These are phyloP conservation scores for Myotis davidii DNA, from an alignment of 2,113 vertebrate genomes.

Conservation along the genomic window DNA sequence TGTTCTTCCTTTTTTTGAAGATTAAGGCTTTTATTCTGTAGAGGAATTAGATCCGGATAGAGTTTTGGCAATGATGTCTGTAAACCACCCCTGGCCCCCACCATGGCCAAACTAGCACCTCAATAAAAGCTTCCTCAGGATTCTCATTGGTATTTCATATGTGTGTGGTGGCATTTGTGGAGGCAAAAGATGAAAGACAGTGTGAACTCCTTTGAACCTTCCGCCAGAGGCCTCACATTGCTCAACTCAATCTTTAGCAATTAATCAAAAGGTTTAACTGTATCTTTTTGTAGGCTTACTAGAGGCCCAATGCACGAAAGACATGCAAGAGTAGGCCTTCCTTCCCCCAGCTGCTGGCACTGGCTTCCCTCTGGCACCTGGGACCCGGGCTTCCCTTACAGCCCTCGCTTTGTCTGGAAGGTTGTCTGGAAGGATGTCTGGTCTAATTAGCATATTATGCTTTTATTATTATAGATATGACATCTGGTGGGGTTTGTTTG, in stretches of 20 bases:
- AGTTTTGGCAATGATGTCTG: neutral
- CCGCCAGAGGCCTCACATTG: neutral
- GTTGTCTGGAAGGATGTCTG: too few species aligned
- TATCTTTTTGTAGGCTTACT: neutral
- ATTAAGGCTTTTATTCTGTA: neutral
- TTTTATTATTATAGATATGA: too few species aligned
- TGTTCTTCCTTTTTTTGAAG: neutral
- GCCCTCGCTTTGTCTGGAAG: too few species aligned
- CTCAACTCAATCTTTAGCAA: neutral
- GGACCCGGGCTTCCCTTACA: too few species aligned
- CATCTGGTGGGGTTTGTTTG: neutral
- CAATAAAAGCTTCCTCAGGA: neutral
- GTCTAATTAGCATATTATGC: too few species aligned
- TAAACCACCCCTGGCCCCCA: neutral
- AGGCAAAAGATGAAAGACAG: neutral
- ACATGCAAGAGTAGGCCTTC: too few species aligned
- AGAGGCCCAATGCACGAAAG: too few species aligned
- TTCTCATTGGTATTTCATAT: neutral
- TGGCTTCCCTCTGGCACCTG: too few species aligned
- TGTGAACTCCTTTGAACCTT: neutral
- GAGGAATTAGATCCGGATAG: fast-evolving
- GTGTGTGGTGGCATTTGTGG: neutral
- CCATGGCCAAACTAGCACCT: fast-evolving
- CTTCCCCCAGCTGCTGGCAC: too few species aligned
- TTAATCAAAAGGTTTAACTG: neutral